Conservation (phyloP, 2,888 invertebrate genomes). For the Lordiphosa fenestrarum region DNA sequence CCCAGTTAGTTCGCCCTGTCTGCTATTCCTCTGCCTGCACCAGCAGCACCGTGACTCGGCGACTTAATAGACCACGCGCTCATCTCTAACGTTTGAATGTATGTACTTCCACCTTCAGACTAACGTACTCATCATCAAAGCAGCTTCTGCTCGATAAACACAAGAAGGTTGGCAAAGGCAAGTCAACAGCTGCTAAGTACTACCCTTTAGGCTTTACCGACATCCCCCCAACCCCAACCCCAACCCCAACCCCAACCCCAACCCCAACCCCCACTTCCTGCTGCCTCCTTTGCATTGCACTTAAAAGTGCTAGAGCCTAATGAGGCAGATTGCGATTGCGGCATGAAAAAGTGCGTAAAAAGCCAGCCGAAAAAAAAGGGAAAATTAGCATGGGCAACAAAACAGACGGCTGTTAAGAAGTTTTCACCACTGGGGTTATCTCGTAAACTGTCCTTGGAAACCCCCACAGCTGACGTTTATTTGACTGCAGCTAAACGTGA, state of each 20-base stretch:
- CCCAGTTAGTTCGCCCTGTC: too few species aligned
- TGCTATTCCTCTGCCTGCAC: too few species aligned
- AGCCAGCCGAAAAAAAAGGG: constrained; percentile 6
- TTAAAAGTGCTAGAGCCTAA: constrained; percentile 26
- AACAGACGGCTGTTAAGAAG: constrained; percentile 2
- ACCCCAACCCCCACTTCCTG: too few species aligned
- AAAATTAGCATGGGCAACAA: constrained; percentile 7
- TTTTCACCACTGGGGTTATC: constrained; percentile 2
- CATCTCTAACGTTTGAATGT: too few species aligned
- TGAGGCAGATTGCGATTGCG: constrained; percentile 34
- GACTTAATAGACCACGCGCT: too few species aligned
- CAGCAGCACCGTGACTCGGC: too few species aligned
- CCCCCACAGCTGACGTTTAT: constrained; percentile 60
- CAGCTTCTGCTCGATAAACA: constrained; percentile 9
- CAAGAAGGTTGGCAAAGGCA: constrained; percentile 3
- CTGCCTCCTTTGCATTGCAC: background rate
- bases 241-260: too few species aligned
- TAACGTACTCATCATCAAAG: background rate
- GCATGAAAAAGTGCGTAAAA: constrained; percentile 62
- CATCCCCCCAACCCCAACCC: too few species aligned
- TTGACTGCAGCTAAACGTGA: constrained; percentile 68
- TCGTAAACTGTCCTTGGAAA: constrained; percentile 11
- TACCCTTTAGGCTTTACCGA: too few species aligned
- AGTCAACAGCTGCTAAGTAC: constrained; percentile 3
- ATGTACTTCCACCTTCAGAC: too few species aligned